Evolutionary conservation across 2,797 vertebrate species (phyloP).

Genomic region (Phalloptychus januarius): DNA sequence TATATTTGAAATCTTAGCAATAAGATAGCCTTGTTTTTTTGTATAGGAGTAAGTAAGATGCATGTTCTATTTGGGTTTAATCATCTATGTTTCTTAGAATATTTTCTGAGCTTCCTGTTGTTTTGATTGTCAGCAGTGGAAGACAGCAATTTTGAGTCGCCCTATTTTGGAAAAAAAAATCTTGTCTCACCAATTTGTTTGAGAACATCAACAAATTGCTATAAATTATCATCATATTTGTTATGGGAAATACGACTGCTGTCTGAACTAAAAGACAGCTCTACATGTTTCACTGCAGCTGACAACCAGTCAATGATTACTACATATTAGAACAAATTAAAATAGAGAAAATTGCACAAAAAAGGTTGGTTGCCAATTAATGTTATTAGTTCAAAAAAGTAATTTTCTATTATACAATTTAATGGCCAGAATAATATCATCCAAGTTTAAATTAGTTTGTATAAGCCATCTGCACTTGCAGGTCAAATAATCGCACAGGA

Average conservation of each 20-base stretch:
- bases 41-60: conserved; percentile 2
- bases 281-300: not conserved
- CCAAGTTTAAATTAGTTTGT: not conserved
- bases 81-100: not conserved
- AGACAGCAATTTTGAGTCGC: conserved; percentile 8
- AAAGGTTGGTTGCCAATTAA: not conserved
- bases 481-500: not conserved
- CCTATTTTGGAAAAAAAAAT: not conserved
- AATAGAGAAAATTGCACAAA: not conserved
- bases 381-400: not conserved
- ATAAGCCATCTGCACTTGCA: not conserved
- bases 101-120: conserved; percentile 11
- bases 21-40: not conserved
- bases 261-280: not conserved
- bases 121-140: conserved; percentile 17
- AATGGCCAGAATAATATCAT: not conserved
- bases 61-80: conserved; percentile 9
- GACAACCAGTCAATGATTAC: not conserved
- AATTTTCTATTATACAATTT: not conserved
- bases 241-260: not conserved
- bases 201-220: conserved; percentile 6
- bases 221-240: conserved; percentile 9
- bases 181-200: not conserved
- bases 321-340: not conserved
- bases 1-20: not conserved